Evolutionary conservation across 2,888 invertebrate species (phyloP), one percentile per base, ranked within the genome.

Genomic region (Patella ulyssiponensis): DNA sequence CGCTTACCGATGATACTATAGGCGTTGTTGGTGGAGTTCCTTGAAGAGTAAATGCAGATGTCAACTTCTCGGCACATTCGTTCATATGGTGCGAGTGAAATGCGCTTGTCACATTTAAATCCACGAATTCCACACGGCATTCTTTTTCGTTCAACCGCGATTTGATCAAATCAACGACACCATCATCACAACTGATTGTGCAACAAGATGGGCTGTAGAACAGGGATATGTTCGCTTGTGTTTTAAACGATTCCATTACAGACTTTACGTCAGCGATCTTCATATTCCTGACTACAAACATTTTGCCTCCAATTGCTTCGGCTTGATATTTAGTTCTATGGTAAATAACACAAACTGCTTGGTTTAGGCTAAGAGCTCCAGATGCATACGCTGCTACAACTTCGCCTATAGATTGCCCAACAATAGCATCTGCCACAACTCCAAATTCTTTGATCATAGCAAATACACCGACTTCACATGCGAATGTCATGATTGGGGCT

Each of bases 331-430:
- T 72, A 17, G 86, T 85, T 23, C 88, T 73, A 74, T 81, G 80
- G 74, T 83, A 88, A 11, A 88, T 87, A 23, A 88, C 81, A 23
- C 75, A 81, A 11, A 87, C 86, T 3, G 87, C 87, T 23, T 84
- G 79, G 33, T 81, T 74, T 53, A 87, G 74, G 70, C 81, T 69
- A 27, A 84, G 71, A n/a, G 80, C 73, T 11, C 84, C 82, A 12
- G 83, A 75, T 71, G 80, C 76, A 71, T 81, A 83, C 1, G 87
- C 86, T 17, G 85, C 86, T 5, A 86, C 86, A 12, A 87, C 86
- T 58, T 88, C 88, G 7, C 88, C 88, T 3, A 87, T 86, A 2
- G 88, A 88, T 77, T 87, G 88, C 11, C 88, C 87, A 23, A 88
- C 78, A 0, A 86, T 79, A 20, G 77, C 79, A 71, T 82, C 79